phyloP scores from a whole-genome alignment of 2,797 vertebrate species.

The Chlorospingus flavigularis region DNA sequence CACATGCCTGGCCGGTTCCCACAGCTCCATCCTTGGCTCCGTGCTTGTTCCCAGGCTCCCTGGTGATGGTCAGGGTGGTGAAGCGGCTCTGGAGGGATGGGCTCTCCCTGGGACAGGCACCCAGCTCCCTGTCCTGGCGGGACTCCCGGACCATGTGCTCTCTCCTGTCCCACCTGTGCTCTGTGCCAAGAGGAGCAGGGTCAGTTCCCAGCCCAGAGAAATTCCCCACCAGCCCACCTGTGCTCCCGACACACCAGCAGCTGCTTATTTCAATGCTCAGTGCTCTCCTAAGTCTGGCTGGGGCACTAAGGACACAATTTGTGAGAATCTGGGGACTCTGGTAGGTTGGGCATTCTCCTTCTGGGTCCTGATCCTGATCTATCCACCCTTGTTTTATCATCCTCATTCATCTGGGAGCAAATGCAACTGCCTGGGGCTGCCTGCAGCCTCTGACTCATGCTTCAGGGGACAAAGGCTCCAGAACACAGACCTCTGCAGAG shows the following conservation, averaged over 20 bases:
- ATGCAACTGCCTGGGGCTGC: not conserved
- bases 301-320: not conserved
- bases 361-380: not conserved
- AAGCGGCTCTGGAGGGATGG: not conserved
- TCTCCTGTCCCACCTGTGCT: not conserved
- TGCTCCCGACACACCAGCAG: accelerated
- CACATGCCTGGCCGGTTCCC: not conserved
- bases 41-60: accelerated
- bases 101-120: not conserved
- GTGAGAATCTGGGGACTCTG: not conserved
- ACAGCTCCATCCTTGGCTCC: not conserved
- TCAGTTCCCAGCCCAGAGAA: not conserved
- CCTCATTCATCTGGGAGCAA: not conserved
- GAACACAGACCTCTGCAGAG: accelerated
- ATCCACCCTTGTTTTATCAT: not conserved
- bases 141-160: not conserved
- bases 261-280: not conserved
- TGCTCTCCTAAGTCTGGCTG: not conserved
- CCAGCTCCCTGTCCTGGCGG: not conserved
- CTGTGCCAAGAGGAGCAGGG: not conserved
- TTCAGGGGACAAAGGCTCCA: not conserved
- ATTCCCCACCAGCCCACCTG: accelerated
- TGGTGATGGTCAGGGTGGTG: not conserved
- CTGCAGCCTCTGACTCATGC: not conserved
- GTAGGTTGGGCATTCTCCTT: not conserved